Evolutionary conservation across 2,888 invertebrate species (phyloP).

Genomic region (Eledone cirrhosa): DNA sequence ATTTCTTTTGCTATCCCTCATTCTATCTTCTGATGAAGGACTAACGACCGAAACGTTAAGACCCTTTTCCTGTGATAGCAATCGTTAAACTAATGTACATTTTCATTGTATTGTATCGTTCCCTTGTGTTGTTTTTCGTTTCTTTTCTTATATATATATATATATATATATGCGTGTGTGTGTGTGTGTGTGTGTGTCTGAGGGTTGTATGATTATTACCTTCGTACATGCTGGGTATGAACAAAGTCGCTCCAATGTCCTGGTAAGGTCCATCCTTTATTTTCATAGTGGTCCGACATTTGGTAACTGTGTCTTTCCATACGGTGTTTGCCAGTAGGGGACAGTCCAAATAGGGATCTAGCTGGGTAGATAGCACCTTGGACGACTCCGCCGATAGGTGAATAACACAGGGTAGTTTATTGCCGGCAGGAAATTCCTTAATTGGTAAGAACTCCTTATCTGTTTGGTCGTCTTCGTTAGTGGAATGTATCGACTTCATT

Average conservation of each 20-base stretch:
- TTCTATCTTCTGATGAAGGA: too few relatives aligned
- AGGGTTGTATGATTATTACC: slow-evolving; percentile 33
- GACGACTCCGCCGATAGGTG: not conserved
- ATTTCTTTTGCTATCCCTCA: too few relatives aligned
- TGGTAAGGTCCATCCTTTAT: slow-evolving; percentile 46
- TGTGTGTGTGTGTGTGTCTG: not conserved
- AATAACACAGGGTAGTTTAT: not conserved
- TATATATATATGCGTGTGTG: not conserved
- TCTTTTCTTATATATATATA: not conserved
- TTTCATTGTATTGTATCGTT: too few relatives aligned
- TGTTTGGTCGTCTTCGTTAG: not conserved
- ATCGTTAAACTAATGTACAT: too few relatives aligned
- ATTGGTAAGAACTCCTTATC: too few relatives aligned
- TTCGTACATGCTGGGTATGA: slow-evolving; percentile 47
- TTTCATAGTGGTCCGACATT: slow-evolving; percentile 37
- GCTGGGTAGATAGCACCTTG: not conserved
- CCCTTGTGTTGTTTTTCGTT: too few relatives aligned
- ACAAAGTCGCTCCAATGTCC: slow-evolving; percentile 56
- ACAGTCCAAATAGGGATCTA: not conserved
- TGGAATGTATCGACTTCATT: not conserved
- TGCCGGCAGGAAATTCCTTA: not conserved
- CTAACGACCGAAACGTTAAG: too few relatives aligned
- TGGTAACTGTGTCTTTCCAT: not conserved
- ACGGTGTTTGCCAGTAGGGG: not conserved
- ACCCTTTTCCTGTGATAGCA: too few relatives aligned